Evolutionary conservation across 2,797 vertebrate species (phyloP).

Genomic region (Liparis tanakae): DNA sequence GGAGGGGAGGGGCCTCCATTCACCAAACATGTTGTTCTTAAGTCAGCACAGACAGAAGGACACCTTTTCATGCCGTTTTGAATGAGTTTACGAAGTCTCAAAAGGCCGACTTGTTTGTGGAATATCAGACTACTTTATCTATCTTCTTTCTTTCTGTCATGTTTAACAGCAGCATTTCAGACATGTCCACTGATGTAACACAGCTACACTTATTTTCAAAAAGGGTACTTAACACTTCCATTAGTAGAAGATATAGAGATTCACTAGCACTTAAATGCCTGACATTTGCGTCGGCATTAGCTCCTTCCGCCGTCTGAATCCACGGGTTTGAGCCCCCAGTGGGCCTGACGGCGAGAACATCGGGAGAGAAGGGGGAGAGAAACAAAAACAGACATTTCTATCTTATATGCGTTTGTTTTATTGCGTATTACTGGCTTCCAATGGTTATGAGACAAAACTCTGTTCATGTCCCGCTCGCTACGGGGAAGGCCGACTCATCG

Average conservation of each 20-base stretch:
- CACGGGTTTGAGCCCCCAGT: no score
- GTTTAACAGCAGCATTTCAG: constrained; percentile 33
- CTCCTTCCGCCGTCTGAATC: constrained; percentile 4
- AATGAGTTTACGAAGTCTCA: constrained; percentile 21
- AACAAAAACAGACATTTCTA: background rate
- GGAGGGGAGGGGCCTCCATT: constrained; percentile 10
- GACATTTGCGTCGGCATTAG: constrained; percentile 45
- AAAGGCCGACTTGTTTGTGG: constrained; percentile 21
- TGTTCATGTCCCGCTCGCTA: constrained; percentile 37
- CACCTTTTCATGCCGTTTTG: constrained; percentile 22
- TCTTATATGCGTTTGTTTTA: background rate
- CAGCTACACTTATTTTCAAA: constrained; percentile 41
- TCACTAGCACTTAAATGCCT: constrained; percentile 29
- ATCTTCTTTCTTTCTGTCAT: constrained; percentile 17
- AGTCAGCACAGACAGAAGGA: constrained; percentile 9
- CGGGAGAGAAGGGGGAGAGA: background rate
- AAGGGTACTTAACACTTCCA: constrained; percentile 47
- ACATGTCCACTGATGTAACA: constrained; percentile 27
- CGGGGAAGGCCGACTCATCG: constrained; percentile 57
- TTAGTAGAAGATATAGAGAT: constrained; percentile 43
- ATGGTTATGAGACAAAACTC: background rate
- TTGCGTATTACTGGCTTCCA: background rate
- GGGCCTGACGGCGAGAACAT: no score
- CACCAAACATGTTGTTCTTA: constrained; percentile 44
- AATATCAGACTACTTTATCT: constrained; percentile 28